Conservation (phyloP, 2,888 invertebrate species). For the Sympetrum striolatum region DNA sequence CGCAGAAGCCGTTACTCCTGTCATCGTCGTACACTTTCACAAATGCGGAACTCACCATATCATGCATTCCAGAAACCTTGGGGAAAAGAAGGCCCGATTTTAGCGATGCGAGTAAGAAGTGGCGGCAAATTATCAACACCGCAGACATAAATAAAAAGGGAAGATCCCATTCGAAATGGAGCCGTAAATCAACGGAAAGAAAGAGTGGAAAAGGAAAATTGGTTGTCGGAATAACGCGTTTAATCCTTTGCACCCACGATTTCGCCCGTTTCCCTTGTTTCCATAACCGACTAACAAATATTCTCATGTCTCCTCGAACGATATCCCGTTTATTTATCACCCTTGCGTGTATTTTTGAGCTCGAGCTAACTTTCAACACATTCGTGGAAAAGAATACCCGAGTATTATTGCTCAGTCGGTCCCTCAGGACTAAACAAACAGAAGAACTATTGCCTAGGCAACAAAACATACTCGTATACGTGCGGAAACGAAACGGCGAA, state of each 20-base stretch:
- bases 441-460: too few species aligned
- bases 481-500: too few species aligned
- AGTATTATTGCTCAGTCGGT: too few species aligned
- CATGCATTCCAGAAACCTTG: not conserved
- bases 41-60: not conserved
- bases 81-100: not conserved
- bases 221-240: not conserved
- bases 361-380: too few species aligned
- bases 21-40: not conserved
- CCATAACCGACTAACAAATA: not conserved
- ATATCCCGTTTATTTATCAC: not conserved
- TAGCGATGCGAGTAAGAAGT: not conserved
- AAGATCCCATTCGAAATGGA: not conserved
- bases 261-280: not conserved
- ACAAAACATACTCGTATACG: too few species aligned
- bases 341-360: not conserved
- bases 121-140: not conserved
- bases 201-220: not conserved
- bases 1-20: not conserved
- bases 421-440: too few species aligned
- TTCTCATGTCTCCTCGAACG: not conserved
- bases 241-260: not conserved
- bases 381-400: too few species aligned
- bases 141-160: not conserved
- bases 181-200: not conserved